phyloP scores from a whole-genome alignment of 2,888 invertebrate species.

The Rotaria sp. region DNA sequence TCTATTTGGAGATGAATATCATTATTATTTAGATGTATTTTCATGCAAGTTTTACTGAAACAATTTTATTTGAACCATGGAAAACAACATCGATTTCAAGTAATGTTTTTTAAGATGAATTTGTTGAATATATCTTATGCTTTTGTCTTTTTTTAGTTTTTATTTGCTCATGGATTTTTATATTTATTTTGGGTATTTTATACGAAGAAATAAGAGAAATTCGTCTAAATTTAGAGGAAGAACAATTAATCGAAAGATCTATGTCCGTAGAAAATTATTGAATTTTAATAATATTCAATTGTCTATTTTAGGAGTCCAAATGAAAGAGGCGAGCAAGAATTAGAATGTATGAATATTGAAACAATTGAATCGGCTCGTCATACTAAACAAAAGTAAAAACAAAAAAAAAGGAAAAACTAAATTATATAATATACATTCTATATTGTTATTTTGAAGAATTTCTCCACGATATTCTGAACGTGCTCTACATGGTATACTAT shows the following conservation, averaged over 20 bases:
- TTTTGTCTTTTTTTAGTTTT: neutral
- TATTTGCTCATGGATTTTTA: neutral
- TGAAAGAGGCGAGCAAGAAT: neutral
- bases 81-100: neutral
- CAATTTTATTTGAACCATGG: neutral
- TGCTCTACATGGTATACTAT: neutral
- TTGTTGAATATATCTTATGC: neutral
- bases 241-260: neutral
- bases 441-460: neutral
- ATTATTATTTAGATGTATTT: neutral
- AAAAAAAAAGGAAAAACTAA: neutral
- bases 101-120: neutral
- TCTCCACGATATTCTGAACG: neutral
- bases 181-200: neutral
- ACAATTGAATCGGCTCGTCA: neutral
- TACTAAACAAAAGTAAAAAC: neutral
- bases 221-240: neutral
- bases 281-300: neutral
- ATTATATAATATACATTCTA: neutral
- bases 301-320: neutral
- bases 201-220: neutral
- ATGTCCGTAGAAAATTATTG: neutral
- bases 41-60: neutral
- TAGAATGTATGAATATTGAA: neutral
- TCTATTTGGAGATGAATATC: neutral